Base-by-base conservation (phyloP, 92 coral and sea anemone genomes). In the Palythoa grandis region DNA sequence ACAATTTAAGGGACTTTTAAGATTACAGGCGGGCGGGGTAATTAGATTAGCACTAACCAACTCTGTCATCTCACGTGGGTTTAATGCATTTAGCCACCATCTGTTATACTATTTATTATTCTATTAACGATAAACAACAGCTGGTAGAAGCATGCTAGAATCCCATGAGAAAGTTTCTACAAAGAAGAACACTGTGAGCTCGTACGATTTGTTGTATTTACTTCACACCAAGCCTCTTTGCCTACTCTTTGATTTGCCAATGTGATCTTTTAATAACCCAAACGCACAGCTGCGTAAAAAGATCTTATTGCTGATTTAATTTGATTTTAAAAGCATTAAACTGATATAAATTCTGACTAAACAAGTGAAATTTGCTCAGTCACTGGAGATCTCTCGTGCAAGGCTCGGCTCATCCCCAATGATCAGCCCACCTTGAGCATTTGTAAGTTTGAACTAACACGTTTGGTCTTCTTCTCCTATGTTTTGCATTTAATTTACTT, bases 61-160 rank as follows among this genome's bases (percentile, higher is more conserved):
- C 95, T 92, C 83, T 92, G 95, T 89, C 95, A 88, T 90, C 95
- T 95, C 96, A 93, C 98, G 98, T 95, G 98, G 95, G 91, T 90
- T 87, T 90, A 93, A 95, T 95, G 92, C 97, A 97, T 97, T 97
- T 97, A 97, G 91, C 85, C 90, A 92, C 99, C 99, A 97, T 97
- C 99, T 97, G 99, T 94, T 93, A 96, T 87, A 92, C 96, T 95
- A 94, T 91, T 97, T 95, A 92, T 94, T 95, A 97, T 97, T 97
- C 98, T 97, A 95, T 97, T 97, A 93, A 91, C 92, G 94, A 97
- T 90, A 97, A 95, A 95, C 97, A 95, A 97, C 99, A 97, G 99
- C 97, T 97, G 99, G 88, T 89, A 84, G 88, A 84, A 89, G 93
- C 95, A 92, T 96, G 98, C 93, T 97, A 90, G 93, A 93, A 97